Evolutionary conservation across 2,113 vertebrate species (phyloP), one percentile per base, ranked within the genome.

Genomic region (Microtus oregoni): DNA sequence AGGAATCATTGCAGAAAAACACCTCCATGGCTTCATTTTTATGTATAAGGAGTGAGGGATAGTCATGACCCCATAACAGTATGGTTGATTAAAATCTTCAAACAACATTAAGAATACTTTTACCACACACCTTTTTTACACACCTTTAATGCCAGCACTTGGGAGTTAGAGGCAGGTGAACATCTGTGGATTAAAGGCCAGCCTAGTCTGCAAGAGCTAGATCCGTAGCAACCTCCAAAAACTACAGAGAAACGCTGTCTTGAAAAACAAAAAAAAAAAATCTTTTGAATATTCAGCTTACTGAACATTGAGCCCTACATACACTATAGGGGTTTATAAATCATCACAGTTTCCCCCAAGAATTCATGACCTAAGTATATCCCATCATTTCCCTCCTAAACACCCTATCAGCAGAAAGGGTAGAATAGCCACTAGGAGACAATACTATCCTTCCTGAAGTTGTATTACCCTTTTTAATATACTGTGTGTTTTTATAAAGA

Each of bases 101-200:
- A 52, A 52, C 52, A 52, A 52, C 52, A 52, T 52, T 14, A 52
- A 52, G 3, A 52, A 52, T 52, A 52, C 13, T 14, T 41, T 61
- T 52, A 52, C 2, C 52, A 0, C 13, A n/a, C n/a, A n/a, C n/a
- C n/a, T n/a, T n/a, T n/a, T n/a, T n/a, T n/a, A 1, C 52, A 52
- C 2, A 52, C 0, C 52, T 52, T 52, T 52, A 0, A 3, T 52
- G 4, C 52, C 52, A 52, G 52, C 52, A 52, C 52, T 14, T 52
- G 52, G 2, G 0, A 1, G 2, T 3, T 52, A 52, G 13, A 52
- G 12, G 3, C 52, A 52, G 13, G 2, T 52, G 52, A 52, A 0
- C 0, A 14, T 52, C 52, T 52, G 2, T 52, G 3, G 14, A 14
- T 13, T 52, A 14, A 52, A 52, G 52, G 52, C 13, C 52, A 52